phyloP scores from a whole-genome alignment of 2,113 vertebrate genomes.

The Mustela lutreola region DNA sequence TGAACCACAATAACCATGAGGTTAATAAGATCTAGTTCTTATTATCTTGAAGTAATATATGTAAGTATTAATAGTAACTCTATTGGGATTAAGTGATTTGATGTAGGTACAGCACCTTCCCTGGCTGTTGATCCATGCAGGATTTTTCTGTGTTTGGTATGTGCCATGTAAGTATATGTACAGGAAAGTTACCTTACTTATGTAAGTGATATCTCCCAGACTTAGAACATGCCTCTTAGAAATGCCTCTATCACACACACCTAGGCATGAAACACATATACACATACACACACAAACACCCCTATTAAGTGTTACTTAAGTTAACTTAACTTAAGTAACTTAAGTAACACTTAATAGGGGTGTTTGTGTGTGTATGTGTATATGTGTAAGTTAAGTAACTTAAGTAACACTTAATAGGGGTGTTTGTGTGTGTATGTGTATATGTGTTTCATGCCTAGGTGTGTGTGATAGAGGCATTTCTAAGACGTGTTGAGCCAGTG shows the following conservation, averaged over 20 bases:
- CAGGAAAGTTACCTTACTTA: background rate
- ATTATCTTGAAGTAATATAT: background rate
- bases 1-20: constrained; percentile 39
- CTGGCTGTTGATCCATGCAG: background rate
- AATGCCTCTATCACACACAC: background rate
- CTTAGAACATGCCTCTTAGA: background rate
- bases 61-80: background rate
- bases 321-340: too few species aligned
- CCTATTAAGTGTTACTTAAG: background rate
- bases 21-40: constrained; percentile 55
- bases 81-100: background rate
- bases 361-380: background rate
- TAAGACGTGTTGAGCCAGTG: background rate
- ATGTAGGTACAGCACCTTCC: background rate
- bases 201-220: background rate
- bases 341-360: background rate
- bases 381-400: too few species aligned
- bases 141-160: background rate
- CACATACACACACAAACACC: background rate
- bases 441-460: background rate
- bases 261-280: background rate
- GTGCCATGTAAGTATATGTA: background rate
- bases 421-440: background rate
- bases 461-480: background rate
- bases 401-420: background rate